Percentiles rank a stretch among this genome's conserved stretches.
Conservation (phyloP, 92 coral and sea anemone species). For the Pocillopora meandrina region DNA sequence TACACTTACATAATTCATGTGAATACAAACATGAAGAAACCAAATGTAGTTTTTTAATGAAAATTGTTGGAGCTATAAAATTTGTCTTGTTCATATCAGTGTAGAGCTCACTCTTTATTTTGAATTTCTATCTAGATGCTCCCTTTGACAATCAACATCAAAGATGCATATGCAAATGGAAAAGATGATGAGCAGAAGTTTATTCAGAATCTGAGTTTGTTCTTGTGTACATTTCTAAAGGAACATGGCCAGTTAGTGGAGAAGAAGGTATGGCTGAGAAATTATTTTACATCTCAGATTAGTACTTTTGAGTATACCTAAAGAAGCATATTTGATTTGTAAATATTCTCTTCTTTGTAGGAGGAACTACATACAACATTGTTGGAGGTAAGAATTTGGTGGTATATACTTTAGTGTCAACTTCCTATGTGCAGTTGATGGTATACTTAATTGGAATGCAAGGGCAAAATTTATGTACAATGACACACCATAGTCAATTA, state of each 20-base stretch:
- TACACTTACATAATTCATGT: no score
- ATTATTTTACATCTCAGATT: not conserved
- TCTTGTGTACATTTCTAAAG: slow-evolving; percentile 91
- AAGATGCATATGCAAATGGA: slow-evolving; percentile 96
- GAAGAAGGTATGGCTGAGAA: slow-evolving; percentile 69
- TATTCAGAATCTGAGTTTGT: slow-evolving; percentile 95
- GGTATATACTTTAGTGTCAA: no score
- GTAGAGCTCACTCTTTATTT: no score
- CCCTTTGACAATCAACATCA: slow-evolving; percentile 93
- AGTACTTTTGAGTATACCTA: not conserved
- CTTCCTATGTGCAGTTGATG: no score
- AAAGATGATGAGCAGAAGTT: slow-evolving; percentile 99
- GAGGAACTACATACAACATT: slow-evolving; percentile 95
- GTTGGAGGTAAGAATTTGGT: slow-evolving; percentile 73
- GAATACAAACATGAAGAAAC: no score
- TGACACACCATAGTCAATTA: no score
- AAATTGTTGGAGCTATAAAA: no score
- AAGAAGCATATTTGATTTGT: not conserved
- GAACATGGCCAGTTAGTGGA: slow-evolving; percentile 97
- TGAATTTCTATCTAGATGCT: slow-evolving; percentile 66
- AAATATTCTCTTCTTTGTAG: slow-evolving; percentile 41
- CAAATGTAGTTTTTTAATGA: no score
- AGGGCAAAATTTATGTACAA: no score
- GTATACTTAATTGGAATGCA: not conserved
- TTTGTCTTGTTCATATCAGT: no score